Conservation (phyloP, 2,888 invertebrate species). For the Steinernema scapterisci region DNA sequence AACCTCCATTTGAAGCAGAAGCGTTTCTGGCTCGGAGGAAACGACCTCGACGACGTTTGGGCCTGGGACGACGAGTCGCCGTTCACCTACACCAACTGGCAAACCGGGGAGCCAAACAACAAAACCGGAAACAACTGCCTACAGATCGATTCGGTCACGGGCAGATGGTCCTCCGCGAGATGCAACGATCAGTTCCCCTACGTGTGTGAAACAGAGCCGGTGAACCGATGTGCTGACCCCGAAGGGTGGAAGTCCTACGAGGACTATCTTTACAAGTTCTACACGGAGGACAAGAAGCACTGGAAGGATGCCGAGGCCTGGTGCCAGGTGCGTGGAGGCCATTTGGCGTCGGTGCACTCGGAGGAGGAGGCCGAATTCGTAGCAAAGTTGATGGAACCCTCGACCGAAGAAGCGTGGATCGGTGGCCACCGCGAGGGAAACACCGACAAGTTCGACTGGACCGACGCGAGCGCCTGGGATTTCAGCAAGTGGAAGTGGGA, state of each 20-base stretch:
- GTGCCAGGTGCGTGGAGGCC: neutral
- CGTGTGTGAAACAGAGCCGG: conserved; percentile 15
- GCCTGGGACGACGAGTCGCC: conserved; percentile 17
- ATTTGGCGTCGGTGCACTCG: conserved; percentile 18
- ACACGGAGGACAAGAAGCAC: conserved; percentile 13
- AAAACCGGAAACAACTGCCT: neutral
- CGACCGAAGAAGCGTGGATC: conserved; percentile 2
- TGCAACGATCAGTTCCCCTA: conserved; percentile 1
- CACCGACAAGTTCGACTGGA: neutral
- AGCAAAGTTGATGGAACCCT: neutral
- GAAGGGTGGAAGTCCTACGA: conserved; percentile 5
- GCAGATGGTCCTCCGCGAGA: neutral
- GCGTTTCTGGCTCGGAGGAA: conserved; percentile 10
- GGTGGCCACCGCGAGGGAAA: neutral
- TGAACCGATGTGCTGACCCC: conserved; percentile 3
- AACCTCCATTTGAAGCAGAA: conserved; percentile 20
- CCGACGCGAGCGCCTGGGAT: neutral
- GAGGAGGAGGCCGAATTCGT: neutral
- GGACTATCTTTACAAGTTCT: conserved; percentile 13
- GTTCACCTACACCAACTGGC: conserved; percentile 21
- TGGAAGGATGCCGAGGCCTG: neutral
- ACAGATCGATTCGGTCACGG: neutral
- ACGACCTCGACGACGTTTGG: conserved; percentile 6
- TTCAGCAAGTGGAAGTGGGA: neutral
- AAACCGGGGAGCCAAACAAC: conserved; percentile 11